Evolutionary conservation across 2,888 invertebrate genomes (phyloP), one percentile per base, ranked within the genome.

Genomic region (Caenorhabditis sp.): DNA sequence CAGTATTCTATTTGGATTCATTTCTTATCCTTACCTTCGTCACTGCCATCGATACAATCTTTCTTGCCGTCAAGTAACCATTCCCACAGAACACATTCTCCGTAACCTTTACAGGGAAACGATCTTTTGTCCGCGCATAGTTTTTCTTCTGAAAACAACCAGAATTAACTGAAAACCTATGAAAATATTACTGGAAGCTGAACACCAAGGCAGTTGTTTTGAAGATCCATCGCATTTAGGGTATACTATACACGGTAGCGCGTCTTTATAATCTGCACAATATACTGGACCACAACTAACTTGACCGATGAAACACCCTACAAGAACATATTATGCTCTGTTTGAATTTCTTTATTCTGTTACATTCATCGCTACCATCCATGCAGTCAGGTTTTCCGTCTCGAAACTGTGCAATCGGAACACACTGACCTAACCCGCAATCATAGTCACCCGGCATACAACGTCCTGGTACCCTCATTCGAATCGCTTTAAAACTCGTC

Each of bases 331-430:
- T 26, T 52, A 7, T 26, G 9, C 15, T 39, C 5, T 13, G 17
- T 56, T 13, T 15, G 39, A 15, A 17, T 30, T n/a, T 15, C 6
- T 24, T 9, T 2, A 8, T 2, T 8, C 22, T 8, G 26, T 78
- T 43, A 87, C 87, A 86, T 79, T 88, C 88, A 79, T 88, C 88
- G 65, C 86, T 86, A 30, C 85, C 86, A 74, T 88, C 87, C 53
- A 78, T 68, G 58, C 88, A 88, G 58, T 88, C 87, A 27, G 82
- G 80, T 62, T 80, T 77, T 15, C 87, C 87, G 70, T 88, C 86
- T 65, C 87, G 85, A 68, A 88, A 86, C 26, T 81, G 76, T 32
- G 58, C 55, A 20, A 86, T 78, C 13, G 87, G 83, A 43, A 88
- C 83, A 72, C 88, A 88, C 55, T 80, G 80, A 39, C 85, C 84